phyloP scores from a whole-genome alignment of 2,797 vertebrate species.

The Lophius americanus region DNA sequence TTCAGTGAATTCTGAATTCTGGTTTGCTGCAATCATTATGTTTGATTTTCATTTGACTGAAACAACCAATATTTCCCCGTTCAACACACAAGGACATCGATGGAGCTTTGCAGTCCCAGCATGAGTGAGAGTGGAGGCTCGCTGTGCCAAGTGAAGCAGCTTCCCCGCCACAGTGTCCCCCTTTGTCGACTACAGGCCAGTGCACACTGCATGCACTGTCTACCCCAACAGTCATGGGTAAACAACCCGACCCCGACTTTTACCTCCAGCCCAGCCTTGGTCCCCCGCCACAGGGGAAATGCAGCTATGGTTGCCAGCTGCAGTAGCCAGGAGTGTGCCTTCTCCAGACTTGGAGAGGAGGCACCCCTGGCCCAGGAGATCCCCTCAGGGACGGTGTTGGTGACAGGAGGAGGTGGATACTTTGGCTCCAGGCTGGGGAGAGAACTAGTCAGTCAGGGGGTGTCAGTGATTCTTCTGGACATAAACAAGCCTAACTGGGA shows the following conservation, averaged over 20 bases:
- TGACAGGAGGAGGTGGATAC: conserved; percentile 93
- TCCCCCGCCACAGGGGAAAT: conserved; percentile 59
- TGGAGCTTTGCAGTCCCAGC: conserved; percentile 73
- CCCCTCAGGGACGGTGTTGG: conserved; percentile 78
- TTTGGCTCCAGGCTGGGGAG: conserved; percentile 89
- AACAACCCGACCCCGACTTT: conserved; percentile 15
- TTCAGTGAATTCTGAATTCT: not conserved
- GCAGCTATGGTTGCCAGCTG: conserved; percentile 53
- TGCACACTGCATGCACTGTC: conserved; percentile 47
- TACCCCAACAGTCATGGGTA: conserved; percentile 54
- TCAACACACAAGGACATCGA: conserved; percentile 26
- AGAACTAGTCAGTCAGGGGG: conserved; percentile 82
- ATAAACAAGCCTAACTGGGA: conserved; percentile 82
- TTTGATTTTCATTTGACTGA: not conserved
- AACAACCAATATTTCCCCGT: not conserved
- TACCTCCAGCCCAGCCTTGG: not conserved
- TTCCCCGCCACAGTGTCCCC: conserved; percentile 46
- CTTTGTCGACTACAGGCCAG: conserved; percentile 60
- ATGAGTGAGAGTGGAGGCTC: conserved; percentile 70
- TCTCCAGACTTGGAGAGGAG: conserved; percentile 47
- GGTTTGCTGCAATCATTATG: too few relatives aligned
- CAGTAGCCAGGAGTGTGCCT: conserved; percentile 55
- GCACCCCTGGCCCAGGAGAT: not conserved
- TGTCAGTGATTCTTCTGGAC: conserved; percentile 88
- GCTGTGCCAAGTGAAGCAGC: conserved; percentile 70